These are phyloP conservation scores for Palythoa caribaeorum DNA, from an alignment of 92 coral and sea anemone species.

Conservation along the genomic window DNA sequence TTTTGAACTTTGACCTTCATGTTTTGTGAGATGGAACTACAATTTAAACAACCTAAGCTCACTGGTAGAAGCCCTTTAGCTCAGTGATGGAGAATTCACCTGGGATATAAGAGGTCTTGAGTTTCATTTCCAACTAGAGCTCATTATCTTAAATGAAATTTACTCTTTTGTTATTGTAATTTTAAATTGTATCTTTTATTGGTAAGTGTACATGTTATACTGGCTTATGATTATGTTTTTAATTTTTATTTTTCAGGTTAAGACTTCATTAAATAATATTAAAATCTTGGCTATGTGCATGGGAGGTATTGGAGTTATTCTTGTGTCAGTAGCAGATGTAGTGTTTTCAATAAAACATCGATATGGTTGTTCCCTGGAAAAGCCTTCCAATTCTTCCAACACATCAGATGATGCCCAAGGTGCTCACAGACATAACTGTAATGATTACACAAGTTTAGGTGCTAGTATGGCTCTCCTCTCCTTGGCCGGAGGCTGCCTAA, in stretches of 20 bases:
- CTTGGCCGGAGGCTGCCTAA: constrained; percentile 79
- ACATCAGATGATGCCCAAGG: background rate
- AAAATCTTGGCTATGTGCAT: constrained; percentile 72
- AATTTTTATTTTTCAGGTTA: constrained; percentile 8
- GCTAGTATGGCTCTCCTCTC: constrained; percentile 71
- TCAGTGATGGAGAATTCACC: no score
- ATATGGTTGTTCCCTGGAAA: constrained; percentile 9
- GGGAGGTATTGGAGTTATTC: constrained; percentile 71
- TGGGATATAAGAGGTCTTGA: no score
- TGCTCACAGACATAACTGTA: background rate
- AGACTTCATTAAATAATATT: constrained; percentile 21
- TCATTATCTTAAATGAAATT: no score
- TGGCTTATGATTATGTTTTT: background rate
- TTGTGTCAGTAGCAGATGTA: constrained; percentile 71
- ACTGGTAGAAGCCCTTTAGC: no score
- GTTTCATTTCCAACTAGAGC: no score
- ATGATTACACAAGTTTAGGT: constrained; percentile 42
- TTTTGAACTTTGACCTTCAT: no score
- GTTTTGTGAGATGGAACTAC: no score
- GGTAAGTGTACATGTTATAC: no score
- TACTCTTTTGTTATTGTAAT: no score
- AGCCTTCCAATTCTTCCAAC: background rate
- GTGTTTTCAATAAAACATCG: constrained; percentile 55
- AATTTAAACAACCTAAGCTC: no score
- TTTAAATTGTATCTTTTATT: no score